Conservation (phyloP, 2,797 vertebrate genomes). For the Argentina silus region DNA sequence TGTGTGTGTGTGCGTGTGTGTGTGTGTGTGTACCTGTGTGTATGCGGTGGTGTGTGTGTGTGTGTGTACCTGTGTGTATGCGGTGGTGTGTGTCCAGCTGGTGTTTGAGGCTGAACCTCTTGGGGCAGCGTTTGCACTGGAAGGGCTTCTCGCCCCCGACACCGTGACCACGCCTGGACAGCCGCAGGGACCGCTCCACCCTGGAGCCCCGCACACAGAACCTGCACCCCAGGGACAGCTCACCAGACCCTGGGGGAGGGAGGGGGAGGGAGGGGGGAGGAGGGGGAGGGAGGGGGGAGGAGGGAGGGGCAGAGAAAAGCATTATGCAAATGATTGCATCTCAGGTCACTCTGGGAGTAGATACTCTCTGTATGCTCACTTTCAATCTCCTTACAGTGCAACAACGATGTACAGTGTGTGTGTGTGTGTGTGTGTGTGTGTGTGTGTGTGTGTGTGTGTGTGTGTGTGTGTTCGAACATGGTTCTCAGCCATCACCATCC, state of each 20-base stretch:
- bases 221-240: conserved; percentile 53
- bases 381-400: conserved; percentile 6
- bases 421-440: no score
- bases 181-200: conserved; percentile 53
- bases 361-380: no score
- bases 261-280: neutral
- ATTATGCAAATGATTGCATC: no score
- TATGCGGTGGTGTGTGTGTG: neutral
- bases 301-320: neutral
- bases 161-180: conserved; percentile 68
- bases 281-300: neutral
- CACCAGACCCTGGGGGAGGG: conserved; percentile 34
- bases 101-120: conserved; percentile 87
- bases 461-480: no score
- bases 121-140: conserved; percentile 81
- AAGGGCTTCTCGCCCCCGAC: conserved; percentile 73
- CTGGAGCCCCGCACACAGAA: conserved; percentile 56
- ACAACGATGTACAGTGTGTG: neutral
- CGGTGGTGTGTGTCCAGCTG: conserved; percentile 86
- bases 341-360: neutral
- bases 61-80: conserved; percentile 83
- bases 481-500: no score
- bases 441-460: no score
- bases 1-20: conserved; percentile 69
- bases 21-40: no score